phyloP scores from a whole-genome alignment of 1,140 invertebrate species.

The Rhyacophila brunnea region DNA sequence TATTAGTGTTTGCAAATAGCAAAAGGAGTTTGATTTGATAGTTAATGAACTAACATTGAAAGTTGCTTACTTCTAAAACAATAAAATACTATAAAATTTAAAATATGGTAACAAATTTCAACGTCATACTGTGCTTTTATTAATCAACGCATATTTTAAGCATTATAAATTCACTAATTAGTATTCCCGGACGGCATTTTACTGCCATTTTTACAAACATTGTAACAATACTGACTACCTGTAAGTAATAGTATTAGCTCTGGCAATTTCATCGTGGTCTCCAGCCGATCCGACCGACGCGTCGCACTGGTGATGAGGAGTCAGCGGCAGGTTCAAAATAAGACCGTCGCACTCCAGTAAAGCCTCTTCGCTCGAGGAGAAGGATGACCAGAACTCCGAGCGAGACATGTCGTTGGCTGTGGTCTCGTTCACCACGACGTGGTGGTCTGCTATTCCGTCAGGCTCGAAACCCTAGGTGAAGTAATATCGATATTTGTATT shows the following conservation, averaged over 20 bases:
- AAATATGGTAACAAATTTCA: no score
- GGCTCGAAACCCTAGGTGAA: slow-evolving; percentile 51
- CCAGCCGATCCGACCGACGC: slow-evolving; percentile 40
- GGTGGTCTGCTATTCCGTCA: slow-evolving; percentile 65
- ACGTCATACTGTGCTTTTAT: no score
- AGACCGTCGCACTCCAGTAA: slow-evolving; percentile 71
- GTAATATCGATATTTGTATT: no score
- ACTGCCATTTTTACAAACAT: no score
- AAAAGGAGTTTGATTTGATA: no score
- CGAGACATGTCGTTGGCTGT: slow-evolving; percentile 65
- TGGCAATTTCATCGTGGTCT: slow-evolving; percentile 51
- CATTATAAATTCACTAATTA: no score
- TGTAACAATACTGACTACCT: slow-evolving; percentile 48
- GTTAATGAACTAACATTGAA: no score
- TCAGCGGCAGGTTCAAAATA: slow-evolving; percentile 68
- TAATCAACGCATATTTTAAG: no score
- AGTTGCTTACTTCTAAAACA: no score
- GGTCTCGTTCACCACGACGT: slow-evolving; percentile 60
- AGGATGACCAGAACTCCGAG: slow-evolving; percentile 78
- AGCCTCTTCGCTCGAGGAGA: slow-evolving; percentile 74
- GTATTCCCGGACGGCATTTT: no score
- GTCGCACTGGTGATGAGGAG: slow-evolving; percentile 59
- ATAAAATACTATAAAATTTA: no score
- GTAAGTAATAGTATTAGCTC: slow-evolving; percentile 63
- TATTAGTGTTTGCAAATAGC: no score